Evolutionary conservation across 2,113 vertebrate species (phyloP).

Genomic region (Progne subis): DNA sequence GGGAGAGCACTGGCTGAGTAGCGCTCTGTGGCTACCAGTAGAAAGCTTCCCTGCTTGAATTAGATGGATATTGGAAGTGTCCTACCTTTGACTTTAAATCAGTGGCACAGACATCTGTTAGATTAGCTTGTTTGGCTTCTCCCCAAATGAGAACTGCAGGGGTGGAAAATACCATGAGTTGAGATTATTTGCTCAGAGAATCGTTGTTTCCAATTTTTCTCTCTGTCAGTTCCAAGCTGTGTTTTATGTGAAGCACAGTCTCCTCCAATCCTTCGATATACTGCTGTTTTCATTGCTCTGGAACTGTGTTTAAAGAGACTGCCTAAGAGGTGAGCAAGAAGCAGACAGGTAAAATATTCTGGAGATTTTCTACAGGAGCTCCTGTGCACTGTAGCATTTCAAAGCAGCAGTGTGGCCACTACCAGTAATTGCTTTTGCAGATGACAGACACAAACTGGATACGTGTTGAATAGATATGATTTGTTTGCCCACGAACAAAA

Average conservation of each 20-base stretch:
- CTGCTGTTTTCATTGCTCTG: constrained; percentile 4
- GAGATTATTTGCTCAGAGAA: constrained; percentile 59
- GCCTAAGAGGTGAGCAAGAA: background rate
- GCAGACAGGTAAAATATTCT: background rate
- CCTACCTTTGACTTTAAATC: constrained; percentile 50
- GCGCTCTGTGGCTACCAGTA: background rate
- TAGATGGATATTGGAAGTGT: constrained; percentile 37
- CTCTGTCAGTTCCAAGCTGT: constrained; percentile 51
- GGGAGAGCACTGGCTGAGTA: background rate
- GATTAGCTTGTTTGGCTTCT: constrained; percentile 38
- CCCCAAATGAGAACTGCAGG: constrained; percentile 35
- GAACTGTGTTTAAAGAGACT: constrained; percentile 9
- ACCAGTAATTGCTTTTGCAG: background rate
- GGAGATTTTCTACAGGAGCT: background rate
- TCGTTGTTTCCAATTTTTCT: constrained; percentile 29
- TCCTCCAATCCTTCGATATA: constrained; percentile 7
- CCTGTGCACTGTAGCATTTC: background rate
- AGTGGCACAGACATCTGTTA: constrained; percentile 21
- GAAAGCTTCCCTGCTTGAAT: background rate
- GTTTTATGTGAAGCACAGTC: background rate
- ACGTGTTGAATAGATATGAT: background rate
- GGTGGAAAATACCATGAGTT: constrained; percentile 19
- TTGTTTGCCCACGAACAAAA: background rate
- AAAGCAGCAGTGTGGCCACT: background rate
- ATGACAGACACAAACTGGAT: background rate